Percentiles rank a stretch among this genome's conserved stretches.
Conservation (phyloP, 1,140 invertebrate genomes). For the Mamestra configurata region DNA sequence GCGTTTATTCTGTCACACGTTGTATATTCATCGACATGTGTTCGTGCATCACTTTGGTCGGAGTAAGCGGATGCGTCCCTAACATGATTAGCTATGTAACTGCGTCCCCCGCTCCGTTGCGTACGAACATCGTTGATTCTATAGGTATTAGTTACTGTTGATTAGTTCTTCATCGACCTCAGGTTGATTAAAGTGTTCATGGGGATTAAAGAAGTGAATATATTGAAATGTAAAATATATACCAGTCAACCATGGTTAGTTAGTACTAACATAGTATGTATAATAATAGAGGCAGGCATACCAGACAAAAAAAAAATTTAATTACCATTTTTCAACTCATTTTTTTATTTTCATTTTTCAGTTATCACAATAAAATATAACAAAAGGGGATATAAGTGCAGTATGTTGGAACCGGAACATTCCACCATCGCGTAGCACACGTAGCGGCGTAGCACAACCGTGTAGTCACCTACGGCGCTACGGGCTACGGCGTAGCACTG, state of each 20-base stretch:
- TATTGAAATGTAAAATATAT: no score
- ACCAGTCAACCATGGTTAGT: no score
- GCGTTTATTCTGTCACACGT: no score
- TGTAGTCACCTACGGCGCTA: slow-evolving; percentile 33
- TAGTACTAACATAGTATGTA: no score
- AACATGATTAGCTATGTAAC: slow-evolving; percentile 70
- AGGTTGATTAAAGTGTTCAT: slow-evolving; percentile 23
- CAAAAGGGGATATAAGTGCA: slow-evolving; percentile 19
- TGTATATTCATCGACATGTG: slow-evolving; percentile 44
- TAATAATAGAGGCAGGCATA: no score
- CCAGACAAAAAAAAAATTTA: no score
- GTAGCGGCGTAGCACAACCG: slow-evolving; percentile 42
- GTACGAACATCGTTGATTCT: slow-evolving; percentile 59
- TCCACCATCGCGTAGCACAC: slow-evolving; percentile 31
- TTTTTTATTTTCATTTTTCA: no score
- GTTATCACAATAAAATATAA: slow-evolving; percentile 35
- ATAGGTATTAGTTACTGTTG: slow-evolving; percentile 66
- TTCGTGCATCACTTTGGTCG: slow-evolving; percentile 1
- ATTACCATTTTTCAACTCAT: no score
- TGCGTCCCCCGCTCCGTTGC: slow-evolving; percentile 60
- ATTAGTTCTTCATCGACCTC: slow-evolving; percentile 50
- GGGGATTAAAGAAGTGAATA: background rate
- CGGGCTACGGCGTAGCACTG: slow-evolving; percentile 35
- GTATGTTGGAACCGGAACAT: slow-evolving; percentile 49
- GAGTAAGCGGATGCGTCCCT: slow-evolving; percentile 42